phyloP scores from a whole-genome alignment of 1,140 invertebrate species.

The Leptoteleia sp. region DNA sequence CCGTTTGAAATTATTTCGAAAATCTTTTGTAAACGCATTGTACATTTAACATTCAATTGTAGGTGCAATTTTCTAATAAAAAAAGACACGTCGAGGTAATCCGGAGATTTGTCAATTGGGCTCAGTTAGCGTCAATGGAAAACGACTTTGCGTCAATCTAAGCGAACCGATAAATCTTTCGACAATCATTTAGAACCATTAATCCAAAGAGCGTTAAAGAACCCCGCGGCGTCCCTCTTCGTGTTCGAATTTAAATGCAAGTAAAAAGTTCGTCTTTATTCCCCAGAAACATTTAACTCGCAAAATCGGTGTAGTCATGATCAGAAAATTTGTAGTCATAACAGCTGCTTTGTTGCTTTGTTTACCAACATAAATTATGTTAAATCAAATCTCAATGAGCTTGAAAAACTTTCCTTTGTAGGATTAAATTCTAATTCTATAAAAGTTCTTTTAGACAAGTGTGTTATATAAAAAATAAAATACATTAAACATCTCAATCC shows the following conservation, averaged over 20 bases:
- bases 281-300: slow-evolving; percentile 10
- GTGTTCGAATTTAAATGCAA: slow-evolving; percentile 47
- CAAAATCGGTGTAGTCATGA: slow-evolving; percentile 21
- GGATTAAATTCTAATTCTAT: too few species aligned
- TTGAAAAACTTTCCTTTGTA: too few species aligned
- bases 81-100: slow-evolving; percentile 41
- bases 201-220: slow-evolving; percentile 44
- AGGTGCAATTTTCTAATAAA: slow-evolving; percentile 33
- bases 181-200: slow-evolving; percentile 62
- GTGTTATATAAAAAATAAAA: too few species aligned
- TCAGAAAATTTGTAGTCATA: neutral
- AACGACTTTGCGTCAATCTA: slow-evolving; percentile 56
- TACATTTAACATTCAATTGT: slow-evolving; percentile 32
- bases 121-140: slow-evolving; percentile 43
- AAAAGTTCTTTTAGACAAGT: too few species aligned
- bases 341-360: slow-evolving; percentile 26
- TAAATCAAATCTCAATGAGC: too few species aligned
- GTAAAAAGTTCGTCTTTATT: slow-evolving; percentile 27
- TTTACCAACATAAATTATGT: slow-evolving; percentile 18
- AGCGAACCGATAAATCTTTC: slow-evolving; percentile 48
- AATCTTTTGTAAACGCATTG: neutral
- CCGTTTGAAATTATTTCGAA: neutral
- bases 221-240: slow-evolving; percentile 33
- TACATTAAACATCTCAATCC: too few species aligned
- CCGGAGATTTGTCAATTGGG: slow-evolving; percentile 52